Evolutionary conservation across 2,888 invertebrate species (phyloP).

Genomic region (Lasioglossum morio): DNA sequence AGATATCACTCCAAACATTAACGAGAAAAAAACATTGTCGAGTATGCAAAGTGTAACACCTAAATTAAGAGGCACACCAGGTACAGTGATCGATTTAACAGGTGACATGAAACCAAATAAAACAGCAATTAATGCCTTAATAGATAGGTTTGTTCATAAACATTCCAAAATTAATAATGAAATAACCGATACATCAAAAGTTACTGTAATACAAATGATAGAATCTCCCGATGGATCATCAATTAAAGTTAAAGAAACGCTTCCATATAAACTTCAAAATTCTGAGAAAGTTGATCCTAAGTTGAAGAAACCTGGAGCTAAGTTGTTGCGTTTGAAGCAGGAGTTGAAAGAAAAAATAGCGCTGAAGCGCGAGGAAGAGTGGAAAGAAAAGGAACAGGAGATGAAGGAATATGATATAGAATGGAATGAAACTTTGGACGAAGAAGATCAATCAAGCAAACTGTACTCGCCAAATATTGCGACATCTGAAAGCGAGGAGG

Average conservation of each 20-base stretch:
- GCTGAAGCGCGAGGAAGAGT: constrained; percentile 89
- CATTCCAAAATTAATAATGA: constrained; percentile 87
- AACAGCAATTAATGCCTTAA: constrained; percentile 88
- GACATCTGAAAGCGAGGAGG: constrained; percentile 70
- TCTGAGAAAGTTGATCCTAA: constrained; percentile 71
- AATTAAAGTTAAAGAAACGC: constrained; percentile 37
- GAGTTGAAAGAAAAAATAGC: constrained; percentile 90
- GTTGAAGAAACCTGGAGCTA: constrained; percentile 89
- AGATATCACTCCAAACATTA: constrained; percentile 25
- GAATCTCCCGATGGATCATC: constrained; percentile 65
- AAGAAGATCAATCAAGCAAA: constrained; percentile 62
- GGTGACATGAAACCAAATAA: constrained; percentile 84
- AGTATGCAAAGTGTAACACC: constrained; percentile 80
- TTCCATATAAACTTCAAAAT: constrained; percentile 45
- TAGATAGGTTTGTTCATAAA: constrained; percentile 89
- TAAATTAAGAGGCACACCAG: constrained; percentile 86
- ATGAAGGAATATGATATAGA: constrained; percentile 85
- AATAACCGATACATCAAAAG: constrained; percentile 84
- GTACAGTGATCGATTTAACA: constrained; percentile 88
- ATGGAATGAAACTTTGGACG: constrained; percentile 82
- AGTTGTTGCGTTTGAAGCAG: constrained; percentile 89
- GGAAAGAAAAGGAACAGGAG: constrained; percentile 87
- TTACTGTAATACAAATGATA: constrained; percentile 71
- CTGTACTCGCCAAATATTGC: constrained; percentile 22
- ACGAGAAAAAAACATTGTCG: constrained; percentile 70